phyloP scores from a whole-genome alignment of 2,797 vertebrate species.

The Nothura maculosa region DNA sequence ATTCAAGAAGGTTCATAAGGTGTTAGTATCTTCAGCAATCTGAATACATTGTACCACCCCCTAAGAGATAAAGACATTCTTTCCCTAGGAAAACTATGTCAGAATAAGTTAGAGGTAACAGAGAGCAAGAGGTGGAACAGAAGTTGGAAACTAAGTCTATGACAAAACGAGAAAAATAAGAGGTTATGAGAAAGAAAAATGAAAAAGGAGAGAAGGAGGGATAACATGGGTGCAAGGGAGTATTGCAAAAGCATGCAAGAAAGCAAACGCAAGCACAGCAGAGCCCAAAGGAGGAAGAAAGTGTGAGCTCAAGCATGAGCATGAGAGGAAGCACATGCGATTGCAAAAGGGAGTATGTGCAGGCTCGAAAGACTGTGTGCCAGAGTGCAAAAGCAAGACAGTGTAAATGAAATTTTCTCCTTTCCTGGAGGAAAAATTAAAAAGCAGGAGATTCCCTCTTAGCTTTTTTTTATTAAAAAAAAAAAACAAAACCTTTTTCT shows the following conservation, averaged over 20 bases:
- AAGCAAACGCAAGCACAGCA: accelerated
- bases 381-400: neutral
- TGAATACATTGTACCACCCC: slow-evolving; percentile 19
- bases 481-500: too few species aligned
- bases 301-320: accelerated
- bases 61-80: neutral
- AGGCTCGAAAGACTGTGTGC: neutral
- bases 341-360: neutral
- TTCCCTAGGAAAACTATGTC: neutral
- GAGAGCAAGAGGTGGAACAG: neutral
- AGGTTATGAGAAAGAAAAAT: neutral
- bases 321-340: neutral
- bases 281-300: neutral
- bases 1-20: slow-evolving; percentile 82
- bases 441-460: neutral
- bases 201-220: too few species aligned
- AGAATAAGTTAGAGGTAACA: neutral
- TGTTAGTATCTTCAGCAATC: slow-evolving; percentile 73
- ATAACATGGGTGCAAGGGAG: too few species aligned
- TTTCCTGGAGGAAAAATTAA: neutral
- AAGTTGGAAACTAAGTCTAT: neutral
- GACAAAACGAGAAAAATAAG: neutral
- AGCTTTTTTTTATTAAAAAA: too few species aligned
- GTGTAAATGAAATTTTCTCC: neutral
- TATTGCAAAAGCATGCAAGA: too few species aligned